Percentiles rank a stretch among this genome's conserved stretches.
Evolutionary conservation across 2,113 vertebrate species (phyloP).

Genomic region (Tetrao urogallus): DNA sequence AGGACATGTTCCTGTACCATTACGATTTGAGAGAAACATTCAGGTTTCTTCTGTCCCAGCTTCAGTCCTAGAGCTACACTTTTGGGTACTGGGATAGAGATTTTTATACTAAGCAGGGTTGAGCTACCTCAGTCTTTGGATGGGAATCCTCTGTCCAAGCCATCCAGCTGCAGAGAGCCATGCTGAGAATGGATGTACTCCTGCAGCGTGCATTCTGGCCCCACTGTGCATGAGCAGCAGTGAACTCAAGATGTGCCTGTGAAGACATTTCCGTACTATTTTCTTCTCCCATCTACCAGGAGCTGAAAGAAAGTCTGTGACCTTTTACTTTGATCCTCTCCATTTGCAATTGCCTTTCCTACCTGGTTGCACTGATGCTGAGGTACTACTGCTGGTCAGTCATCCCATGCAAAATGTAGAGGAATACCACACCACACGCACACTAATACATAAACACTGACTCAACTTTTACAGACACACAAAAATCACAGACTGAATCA

Average conservation of each 20-base stretch:
- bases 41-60: not conserved
- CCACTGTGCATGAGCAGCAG: fast-evolving
- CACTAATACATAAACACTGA: fast-evolving
- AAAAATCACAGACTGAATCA: not conserved
- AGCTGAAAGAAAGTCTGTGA: not conserved
- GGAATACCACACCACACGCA: not conserved
- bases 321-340: not conserved
- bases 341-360: not conserved
- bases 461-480: not conserved
- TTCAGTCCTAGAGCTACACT: not conserved
- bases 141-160: not conserved
- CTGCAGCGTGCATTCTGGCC: not conserved
- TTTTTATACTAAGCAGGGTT: not conserved
- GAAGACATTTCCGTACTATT: not conserved
- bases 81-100: not conserved
- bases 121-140: not conserved
- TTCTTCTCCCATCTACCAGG: not conserved
- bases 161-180: not conserved
- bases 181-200: not conserved
- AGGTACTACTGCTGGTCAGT: not conserved
- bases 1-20: not conserved
- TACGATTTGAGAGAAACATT: not conserved
- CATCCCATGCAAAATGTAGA: not conserved
- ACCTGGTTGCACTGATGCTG: not conserved
- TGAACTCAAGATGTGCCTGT: not conserved